Percentiles rank a stretch among this genome's conserved stretches.
Conservation (phyloP, 2,797 vertebrate species). For the Anguilla anguilla region DNA sequence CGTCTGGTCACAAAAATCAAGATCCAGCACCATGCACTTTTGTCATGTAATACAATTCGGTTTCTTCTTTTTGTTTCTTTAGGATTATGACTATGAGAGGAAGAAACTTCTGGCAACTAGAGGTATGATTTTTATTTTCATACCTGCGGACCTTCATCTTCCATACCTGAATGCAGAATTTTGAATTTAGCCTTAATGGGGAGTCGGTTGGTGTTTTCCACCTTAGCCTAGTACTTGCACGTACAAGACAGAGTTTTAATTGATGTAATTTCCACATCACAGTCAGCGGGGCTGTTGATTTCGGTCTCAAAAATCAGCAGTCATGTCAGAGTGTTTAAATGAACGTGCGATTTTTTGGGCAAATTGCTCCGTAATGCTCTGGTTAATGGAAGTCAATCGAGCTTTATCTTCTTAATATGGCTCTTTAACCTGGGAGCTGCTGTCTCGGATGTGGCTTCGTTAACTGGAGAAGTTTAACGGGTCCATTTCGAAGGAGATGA, state of each 20-base stretch:
- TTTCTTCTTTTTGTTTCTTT: slow-evolving; percentile 26
- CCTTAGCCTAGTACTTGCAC: not conserved
- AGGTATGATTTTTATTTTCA: slow-evolving; percentile 64
- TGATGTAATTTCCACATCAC: not conserved
- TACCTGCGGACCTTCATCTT: slow-evolving; percentile 30
- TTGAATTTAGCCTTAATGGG: slow-evolving; percentile 26
- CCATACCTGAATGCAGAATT: slow-evolving; percentile 35
- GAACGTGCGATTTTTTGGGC: slow-evolving; percentile 22
- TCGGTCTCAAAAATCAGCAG: slow-evolving; percentile 13
- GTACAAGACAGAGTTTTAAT: slow-evolving; percentile 7
- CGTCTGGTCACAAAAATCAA: slow-evolving; percentile 45
- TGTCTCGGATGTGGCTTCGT: not conserved
- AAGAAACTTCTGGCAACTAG: slow-evolving; percentile 77
- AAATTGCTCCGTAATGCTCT: slow-evolving; percentile 5
- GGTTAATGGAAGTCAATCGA: not conserved
- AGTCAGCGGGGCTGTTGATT: not conserved
- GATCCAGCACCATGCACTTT: slow-evolving; percentile 34
- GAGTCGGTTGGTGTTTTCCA: not conserved
- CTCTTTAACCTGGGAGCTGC: not conserved
- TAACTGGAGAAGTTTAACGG: slow-evolving; percentile 8
- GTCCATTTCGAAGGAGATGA: not conserved
- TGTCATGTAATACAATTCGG: slow-evolving; percentile 13
- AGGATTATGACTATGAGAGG: slow-evolving; percentile 82
- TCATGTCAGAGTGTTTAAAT: slow-evolving; percentile 25
- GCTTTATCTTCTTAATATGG: slow-evolving; percentile 20